These are phyloP conservation scores for Steinernema carpocapsae DNA, from an alignment of 2,888 invertebrate species.

Conservation along the genomic window DNA sequence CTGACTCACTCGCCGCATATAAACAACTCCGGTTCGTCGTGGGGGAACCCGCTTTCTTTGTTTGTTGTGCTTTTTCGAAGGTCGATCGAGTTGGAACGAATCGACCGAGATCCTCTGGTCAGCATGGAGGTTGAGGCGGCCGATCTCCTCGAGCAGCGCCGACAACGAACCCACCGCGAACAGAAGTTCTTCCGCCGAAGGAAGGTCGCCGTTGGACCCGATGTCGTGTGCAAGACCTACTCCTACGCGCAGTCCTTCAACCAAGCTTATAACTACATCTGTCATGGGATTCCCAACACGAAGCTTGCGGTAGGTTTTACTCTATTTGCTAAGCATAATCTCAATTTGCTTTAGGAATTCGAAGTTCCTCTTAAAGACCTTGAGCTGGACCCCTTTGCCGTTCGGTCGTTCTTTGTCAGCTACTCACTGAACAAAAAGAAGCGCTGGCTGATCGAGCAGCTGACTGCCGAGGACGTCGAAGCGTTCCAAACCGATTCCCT, in stretches of 20 bases:
- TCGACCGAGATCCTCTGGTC: background rate
- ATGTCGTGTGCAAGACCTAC: background rate
- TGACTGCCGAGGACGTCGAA: conserved; percentile 2
- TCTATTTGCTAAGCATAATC: background rate
- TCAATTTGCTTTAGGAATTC: background rate
- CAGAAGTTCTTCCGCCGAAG: conserved; percentile 9
- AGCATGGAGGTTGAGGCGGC: conserved; percentile 23
- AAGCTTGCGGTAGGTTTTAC: background rate
- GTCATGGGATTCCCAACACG: background rate
- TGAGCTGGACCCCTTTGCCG: conserved; percentile 14
- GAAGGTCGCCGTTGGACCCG: conserved; percentile 6
- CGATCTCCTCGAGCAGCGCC: conserved; percentile 24
- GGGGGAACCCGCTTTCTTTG: background rate
- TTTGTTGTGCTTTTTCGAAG: background rate
- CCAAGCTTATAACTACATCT: conserved; percentile 4
- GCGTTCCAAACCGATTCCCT: background rate
- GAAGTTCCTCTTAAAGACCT: background rate
- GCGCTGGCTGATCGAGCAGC: conserved; percentile 15
- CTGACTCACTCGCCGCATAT: conserved; percentile 22
- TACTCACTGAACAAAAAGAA: conserved; percentile 29
- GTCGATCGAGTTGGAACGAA: background rate
- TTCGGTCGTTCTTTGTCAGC: background rate
- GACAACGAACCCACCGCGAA: conserved; percentile 2
- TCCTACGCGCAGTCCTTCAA: background rate
- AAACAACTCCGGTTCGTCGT: background rate